phyloP scores from a whole-genome alignment of 2,888 invertebrate species.

The Conus canariensis region DNA sequence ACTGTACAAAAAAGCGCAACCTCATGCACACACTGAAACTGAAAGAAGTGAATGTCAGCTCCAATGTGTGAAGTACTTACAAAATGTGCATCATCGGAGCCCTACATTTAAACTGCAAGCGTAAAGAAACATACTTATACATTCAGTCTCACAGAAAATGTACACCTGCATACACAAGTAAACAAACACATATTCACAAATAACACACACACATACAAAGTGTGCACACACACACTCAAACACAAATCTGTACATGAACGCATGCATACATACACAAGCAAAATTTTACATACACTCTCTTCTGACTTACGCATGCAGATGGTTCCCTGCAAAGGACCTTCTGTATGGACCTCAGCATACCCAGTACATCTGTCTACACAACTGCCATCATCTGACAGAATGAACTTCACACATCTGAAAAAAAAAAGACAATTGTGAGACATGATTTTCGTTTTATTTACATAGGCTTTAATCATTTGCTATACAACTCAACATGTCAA shows the following conservation, averaged over 20 bases:
- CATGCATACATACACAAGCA: conserved; percentile 2
- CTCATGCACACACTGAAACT: too few relatives aligned
- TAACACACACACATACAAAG: too few relatives aligned
- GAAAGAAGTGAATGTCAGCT: too few relatives aligned
- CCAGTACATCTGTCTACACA: conserved; percentile 65
- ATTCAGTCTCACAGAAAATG: too few relatives aligned
- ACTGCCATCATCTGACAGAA: conserved; percentile 55
- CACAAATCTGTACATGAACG: background rate
- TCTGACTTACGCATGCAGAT: conserved; percentile 62
- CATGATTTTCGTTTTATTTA: too few relatives aligned
- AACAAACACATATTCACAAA: too few relatives aligned
- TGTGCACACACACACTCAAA: background rate
- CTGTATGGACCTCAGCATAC: conserved; percentile 55
- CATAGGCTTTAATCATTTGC: background rate
- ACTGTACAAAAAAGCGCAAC: too few relatives aligned
- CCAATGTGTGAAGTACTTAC: too few relatives aligned
- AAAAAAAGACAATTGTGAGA: background rate
- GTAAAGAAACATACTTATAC: too few relatives aligned
- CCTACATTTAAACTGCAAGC: too few relatives aligned
- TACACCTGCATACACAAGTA: too few relatives aligned
- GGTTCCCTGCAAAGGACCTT: conserved; percentile 58
- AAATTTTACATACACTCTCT: background rate
- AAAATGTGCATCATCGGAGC: too few relatives aligned
- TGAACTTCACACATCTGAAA: conserved; percentile 59
- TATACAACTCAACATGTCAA: background rate